phyloP scores from a whole-genome alignment of 64 coral and sea anemone species.

The Trachythela sp. region DNA sequence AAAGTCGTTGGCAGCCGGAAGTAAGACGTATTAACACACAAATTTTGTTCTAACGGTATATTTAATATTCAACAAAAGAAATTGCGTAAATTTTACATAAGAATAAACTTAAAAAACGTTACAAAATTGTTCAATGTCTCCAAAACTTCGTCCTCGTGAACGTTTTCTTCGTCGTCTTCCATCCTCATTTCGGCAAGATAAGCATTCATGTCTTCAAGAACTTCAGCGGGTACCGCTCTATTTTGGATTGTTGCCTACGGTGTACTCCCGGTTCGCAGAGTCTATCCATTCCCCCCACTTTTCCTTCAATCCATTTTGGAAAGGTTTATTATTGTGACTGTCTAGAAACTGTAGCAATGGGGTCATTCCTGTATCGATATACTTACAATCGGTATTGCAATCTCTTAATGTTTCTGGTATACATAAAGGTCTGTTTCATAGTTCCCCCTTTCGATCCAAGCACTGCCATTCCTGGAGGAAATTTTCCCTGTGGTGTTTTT shows the following conservation, averaged over 20 bases:
- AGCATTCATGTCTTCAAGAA: not conserved
- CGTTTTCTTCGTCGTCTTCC: not conserved
- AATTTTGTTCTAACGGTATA: no score
- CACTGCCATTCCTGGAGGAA: not conserved
- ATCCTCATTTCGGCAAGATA: not conserved
- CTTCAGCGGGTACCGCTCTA: not conserved
- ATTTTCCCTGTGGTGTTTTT: not conserved
- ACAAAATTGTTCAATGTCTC: no score
- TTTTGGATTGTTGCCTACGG: not conserved
- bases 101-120: no score
- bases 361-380: not conserved
- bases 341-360: not conserved
- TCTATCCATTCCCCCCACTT: constrained; percentile 23
- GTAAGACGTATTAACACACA: no score
- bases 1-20: no score
- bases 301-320: constrained; percentile 3
- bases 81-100: no score
- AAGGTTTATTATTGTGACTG: not conserved
- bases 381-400: not conserved
- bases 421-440: constrained; percentile 18
- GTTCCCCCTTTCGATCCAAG: not conserved
- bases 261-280: constrained; percentile 3
- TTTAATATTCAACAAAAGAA: no score
- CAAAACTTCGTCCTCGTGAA: not conserved
- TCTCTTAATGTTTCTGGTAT: not conserved